A percentile compares a stretch with the other conserved stretches of the same genome.
Evolutionary conservation across 2,888 invertebrate species (phyloP).

Genomic region (Saturnia japonica): DNA sequence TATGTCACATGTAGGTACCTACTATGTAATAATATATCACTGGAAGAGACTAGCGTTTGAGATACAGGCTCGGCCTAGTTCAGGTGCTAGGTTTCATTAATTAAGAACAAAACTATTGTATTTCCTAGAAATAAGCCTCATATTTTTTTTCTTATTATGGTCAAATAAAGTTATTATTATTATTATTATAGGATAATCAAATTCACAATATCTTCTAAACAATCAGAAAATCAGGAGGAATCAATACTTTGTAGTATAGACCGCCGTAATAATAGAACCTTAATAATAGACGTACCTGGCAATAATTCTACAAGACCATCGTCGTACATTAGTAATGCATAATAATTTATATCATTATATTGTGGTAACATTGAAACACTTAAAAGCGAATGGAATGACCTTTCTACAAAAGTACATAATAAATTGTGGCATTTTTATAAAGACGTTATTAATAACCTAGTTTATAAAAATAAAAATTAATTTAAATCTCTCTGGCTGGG

Average conservation of each 20-base stretch:
- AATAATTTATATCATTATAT: constrained; percentile 33
- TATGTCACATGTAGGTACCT: too few species aligned
- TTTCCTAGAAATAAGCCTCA: too few species aligned
- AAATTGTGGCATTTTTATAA: constrained; percentile 44
- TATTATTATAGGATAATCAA: too few species aligned
- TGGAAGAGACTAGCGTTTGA: too few species aligned
- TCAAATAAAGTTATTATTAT: too few species aligned
- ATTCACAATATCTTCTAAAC: neutral
- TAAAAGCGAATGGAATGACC: constrained; percentile 68
- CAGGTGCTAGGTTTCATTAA: too few species aligned
- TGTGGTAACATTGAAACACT: constrained; percentile 49
- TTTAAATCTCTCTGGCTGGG: neutral
- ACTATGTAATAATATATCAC: too few species aligned
- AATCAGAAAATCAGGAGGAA: neutral
- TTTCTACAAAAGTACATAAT: constrained; percentile 47
- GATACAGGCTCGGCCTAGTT: too few species aligned
- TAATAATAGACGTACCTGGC: neutral
- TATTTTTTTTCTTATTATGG: too few species aligned
- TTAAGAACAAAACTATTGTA: too few species aligned
- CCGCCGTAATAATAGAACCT: too few species aligned
- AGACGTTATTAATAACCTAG: constrained; percentile 21
- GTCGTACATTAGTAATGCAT: neutral
- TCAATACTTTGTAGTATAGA: too few species aligned
- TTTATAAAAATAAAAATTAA: constrained; percentile 38
- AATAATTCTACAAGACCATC: neutral